Percentiles rank a stretch among this genome's conserved stretches.
Conservation (phyloP, 1,140 invertebrate species). For the Camponotus pennsylvanicus region DNA sequence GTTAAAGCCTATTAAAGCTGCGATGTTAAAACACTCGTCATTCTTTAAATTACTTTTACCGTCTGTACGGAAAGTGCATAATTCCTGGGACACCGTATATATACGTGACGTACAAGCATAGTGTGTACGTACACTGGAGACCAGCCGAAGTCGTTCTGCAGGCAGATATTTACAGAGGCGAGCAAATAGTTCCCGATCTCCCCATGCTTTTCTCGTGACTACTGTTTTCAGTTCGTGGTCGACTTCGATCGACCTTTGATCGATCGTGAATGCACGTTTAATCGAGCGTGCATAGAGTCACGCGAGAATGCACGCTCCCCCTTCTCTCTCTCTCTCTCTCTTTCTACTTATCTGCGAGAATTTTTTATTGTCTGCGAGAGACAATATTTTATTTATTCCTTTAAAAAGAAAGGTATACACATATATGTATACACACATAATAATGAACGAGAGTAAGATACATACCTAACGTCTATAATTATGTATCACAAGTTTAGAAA, state of each 20-base stretch:
- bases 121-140: slow-evolving; percentile 51
- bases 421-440: neutral
- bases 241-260: slow-evolving; percentile 83
- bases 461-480: neutral
- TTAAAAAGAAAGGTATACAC: too few species aligned
- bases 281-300: slow-evolving; percentile 78
- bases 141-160: slow-evolving; percentile 71
- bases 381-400: slow-evolving; percentile 25
- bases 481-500: neutral
- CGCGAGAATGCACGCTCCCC: slow-evolving; percentile 64
- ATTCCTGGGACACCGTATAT: slow-evolving; percentile 19
- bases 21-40: neutral
- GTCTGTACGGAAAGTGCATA: neutral
- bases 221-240: slow-evolving; percentile 77
- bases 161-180: slow-evolving; percentile 81
- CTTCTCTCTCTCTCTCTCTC: slow-evolving; percentile 4
- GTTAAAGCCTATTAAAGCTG: neutral
- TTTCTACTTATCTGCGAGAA: slow-evolving; percentile 33
- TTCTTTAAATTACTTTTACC: slow-evolving; percentile 1
- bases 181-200: slow-evolving; percentile 77
- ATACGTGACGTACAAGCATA: slow-evolving; percentile 32
- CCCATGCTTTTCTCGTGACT: slow-evolving; percentile 76
- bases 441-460: neutral
- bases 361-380: slow-evolving; percentile 46
- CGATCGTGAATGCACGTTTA: slow-evolving; percentile 83